These are phyloP conservation scores for Lordiphosa stackelbergi DNA, from an alignment of 1,140 invertebrate genomes.

Conservation along the genomic window DNA sequence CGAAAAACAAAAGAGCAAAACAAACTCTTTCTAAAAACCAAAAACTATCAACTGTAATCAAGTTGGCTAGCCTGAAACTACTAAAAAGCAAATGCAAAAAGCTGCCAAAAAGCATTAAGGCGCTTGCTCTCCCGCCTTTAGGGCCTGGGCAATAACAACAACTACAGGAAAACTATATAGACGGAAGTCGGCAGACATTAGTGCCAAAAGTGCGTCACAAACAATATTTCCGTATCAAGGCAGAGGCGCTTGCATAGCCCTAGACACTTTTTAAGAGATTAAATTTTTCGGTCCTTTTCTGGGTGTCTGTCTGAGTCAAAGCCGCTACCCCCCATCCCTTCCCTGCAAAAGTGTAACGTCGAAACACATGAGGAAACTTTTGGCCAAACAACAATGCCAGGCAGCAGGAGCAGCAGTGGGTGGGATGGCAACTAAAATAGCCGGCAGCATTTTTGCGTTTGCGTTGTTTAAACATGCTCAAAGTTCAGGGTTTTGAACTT, in stretches of 20 bases:
- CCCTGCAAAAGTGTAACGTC: too few relatives aligned
- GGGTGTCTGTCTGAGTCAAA: slow-evolving; percentile 1
- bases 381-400: slow-evolving; percentile 57
- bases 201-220: slow-evolving; percentile 72
- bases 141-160: slow-evolving; percentile 6
- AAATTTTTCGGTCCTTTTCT: slow-evolving; percentile 55
- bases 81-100: slow-evolving; percentile 56
- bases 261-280: slow-evolving; percentile 74
- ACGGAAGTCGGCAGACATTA: slow-evolving; percentile 64
- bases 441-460: slow-evolving; percentile 75
- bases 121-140: slow-evolving; percentile 31
- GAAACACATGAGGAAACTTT: slow-evolving; percentile 46
- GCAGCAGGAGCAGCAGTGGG: neutral
- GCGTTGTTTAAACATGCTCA: slow-evolving; percentile 76
- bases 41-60: slow-evolving; percentile 73
- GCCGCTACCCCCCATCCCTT: too few relatives aligned
- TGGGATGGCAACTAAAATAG: slow-evolving; percentile 68
- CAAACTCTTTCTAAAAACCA: slow-evolving; percentile 32
- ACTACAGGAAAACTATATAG: slow-evolving; percentile 36
- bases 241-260: slow-evolving; percentile 54
- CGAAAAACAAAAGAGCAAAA: slow-evolving; percentile 5
- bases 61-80: slow-evolving; percentile 53
- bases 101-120: slow-evolving; percentile 71
- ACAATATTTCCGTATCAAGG: slow-evolving; percentile 68
- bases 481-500: slow-evolving; percentile 74